These are phyloP conservation scores for Himalopsyche japonica DNA, from an alignment of 2,888 invertebrate species.

Conservation along the genomic window DNA sequence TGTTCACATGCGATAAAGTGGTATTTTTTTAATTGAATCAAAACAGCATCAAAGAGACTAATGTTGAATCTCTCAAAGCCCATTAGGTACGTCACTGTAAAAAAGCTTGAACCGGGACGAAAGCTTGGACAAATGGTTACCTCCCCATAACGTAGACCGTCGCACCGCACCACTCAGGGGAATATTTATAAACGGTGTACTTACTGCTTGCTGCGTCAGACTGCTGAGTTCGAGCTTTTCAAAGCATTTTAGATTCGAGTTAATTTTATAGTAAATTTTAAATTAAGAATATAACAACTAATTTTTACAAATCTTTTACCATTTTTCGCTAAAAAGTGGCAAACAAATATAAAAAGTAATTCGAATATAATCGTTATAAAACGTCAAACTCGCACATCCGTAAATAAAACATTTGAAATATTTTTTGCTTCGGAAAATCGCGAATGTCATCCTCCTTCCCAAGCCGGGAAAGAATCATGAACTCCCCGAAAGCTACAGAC, in stretches of 20 bases:
- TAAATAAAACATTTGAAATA: too few relatives aligned
- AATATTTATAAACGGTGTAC: neutral
- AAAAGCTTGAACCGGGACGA: neutral
- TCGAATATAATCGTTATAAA: too few relatives aligned
- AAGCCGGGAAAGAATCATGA: too few relatives aligned
- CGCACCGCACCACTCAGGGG: neutral
- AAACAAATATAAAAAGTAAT: too few relatives aligned
- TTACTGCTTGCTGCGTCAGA: neutral
- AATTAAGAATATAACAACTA: too few relatives aligned
- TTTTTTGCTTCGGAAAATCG: too few relatives aligned
- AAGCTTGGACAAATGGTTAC: neutral
- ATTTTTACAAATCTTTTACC: too few relatives aligned
- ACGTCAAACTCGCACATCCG: too few relatives aligned
- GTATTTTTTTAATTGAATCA: neutral
- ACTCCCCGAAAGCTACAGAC: too few relatives aligned
- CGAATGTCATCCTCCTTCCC: too few relatives aligned
- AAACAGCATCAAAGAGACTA: neutral
- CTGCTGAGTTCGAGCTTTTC: neutral
- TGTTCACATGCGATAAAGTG: neutral
- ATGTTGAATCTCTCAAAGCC: neutral
- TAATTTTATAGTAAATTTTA: too few relatives aligned
- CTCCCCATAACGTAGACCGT: neutral
- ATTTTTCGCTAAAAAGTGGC: too few relatives aligned
- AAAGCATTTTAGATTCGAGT: neutral
- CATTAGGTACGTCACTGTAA: neutral